A percentile compares a stretch with the other conserved stretches of the same genome.
Evolutionary conservation across 1,140 invertebrate genomes (phyloP).

Genomic region (Drosophila ananassae): DNA sequence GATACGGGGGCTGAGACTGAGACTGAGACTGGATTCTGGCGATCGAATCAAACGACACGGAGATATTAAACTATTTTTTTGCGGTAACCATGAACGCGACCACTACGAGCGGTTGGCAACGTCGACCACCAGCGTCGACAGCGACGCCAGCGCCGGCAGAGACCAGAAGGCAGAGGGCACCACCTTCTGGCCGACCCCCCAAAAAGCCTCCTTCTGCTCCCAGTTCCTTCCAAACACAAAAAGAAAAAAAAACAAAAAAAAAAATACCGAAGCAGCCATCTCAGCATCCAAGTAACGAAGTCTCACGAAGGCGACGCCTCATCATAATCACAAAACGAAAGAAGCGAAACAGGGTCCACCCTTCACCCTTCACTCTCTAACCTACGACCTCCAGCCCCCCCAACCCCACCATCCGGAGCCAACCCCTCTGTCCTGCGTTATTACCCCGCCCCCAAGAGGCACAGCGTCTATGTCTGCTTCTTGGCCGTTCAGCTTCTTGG

Average conservation of each 20-base stretch:
- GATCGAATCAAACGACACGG: conserved; percentile 83
- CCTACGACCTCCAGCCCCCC: neutral
- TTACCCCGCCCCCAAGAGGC: conserved; percentile 26
- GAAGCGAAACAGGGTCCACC: conserved; percentile 29
- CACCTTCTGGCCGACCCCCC: neutral
- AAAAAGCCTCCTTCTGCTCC: too few relatives aligned
- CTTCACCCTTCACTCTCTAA: neutral
- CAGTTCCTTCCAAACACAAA: neutral
- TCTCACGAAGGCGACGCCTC: conserved; percentile 57
- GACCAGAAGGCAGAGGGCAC: neutral
- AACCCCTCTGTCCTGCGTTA: neutral
- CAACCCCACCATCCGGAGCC: neutral
- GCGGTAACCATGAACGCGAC: conserved; percentile 84
- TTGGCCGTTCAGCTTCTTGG: conserved; percentile 30
- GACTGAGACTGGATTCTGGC: conserved; percentile 49
- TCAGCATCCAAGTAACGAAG: conserved; percentile 21
- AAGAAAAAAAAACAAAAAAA: too few relatives aligned
- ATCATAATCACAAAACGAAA: conserved; percentile 72
- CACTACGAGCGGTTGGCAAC: conserved; percentile 78
- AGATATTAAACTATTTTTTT: conserved; percentile 84
- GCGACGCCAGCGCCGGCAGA: conserved; percentile 37
- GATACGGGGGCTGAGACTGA: conserved; percentile 31
- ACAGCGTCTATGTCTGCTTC: conserved; percentile 27
- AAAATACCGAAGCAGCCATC: conserved; percentile 18
- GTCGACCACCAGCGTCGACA: conserved; percentile 54